phyloP scores from a whole-genome alignment of 1,140 invertebrate genomes.

The Battus philenor region DNA sequence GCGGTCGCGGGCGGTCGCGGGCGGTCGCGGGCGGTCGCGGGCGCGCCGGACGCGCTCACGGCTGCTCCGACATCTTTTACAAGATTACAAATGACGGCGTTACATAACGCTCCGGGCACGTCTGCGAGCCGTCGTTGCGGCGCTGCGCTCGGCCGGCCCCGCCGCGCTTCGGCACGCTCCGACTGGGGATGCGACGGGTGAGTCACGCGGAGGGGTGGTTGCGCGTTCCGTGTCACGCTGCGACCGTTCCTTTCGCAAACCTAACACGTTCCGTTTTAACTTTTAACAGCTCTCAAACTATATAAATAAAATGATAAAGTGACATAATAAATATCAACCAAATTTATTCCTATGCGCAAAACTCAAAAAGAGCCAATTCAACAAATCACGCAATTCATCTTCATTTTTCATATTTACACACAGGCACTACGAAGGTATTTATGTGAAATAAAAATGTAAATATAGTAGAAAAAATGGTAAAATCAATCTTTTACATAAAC shows the following conservation, averaged over 20 bases:
- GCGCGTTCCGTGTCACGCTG: slow-evolving; percentile 49
- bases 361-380: no score
- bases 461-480: no score
- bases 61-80: slow-evolving; percentile 22
- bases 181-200: slow-evolving; percentile 43
- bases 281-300: not conserved
- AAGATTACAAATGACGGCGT: no score
- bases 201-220: slow-evolving; percentile 58
- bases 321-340: no score
- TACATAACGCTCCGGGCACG: slow-evolving; percentile 54
- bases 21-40: not conserved
- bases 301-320: no score
- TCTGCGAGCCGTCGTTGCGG: slow-evolving; percentile 48
- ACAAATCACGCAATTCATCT: no score
- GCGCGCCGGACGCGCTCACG: slow-evolving; percentile 12
- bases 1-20: not conserved
- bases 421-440: no score
- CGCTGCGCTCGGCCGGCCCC: slow-evolving; percentile 32
- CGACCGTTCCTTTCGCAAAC: not conserved
- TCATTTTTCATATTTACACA: no score
- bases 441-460: no score
- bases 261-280: no score
- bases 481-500: no score
- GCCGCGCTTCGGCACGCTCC: slow-evolving; percentile 38
- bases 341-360: no score